Evolutionary conservation across 2,888 invertebrate genomes (phyloP).

Genomic region (Andrena fulva): DNA sequence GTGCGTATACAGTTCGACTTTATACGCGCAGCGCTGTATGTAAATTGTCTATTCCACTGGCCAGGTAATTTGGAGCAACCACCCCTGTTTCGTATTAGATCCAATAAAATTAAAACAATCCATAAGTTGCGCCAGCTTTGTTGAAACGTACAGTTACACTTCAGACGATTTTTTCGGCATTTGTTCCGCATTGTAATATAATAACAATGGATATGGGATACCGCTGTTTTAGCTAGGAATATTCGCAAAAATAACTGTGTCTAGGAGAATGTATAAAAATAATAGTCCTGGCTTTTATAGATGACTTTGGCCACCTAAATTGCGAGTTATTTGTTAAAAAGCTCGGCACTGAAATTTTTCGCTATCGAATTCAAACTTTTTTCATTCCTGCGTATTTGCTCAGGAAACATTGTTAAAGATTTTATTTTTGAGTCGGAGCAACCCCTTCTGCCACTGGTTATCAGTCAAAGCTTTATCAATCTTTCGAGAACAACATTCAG

Average conservation of each 20-base stretch:
- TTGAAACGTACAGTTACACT: constrained; percentile 18
- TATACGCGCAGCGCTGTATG: constrained; percentile 27
- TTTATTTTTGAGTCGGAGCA: too few relatives aligned
- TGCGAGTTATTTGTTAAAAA: too few relatives aligned
- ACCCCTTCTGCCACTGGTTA: background rate
- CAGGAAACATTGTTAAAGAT: too few relatives aligned
- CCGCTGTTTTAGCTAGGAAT: background rate
- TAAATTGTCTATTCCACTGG: constrained; percentile 60
- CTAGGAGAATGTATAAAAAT: too few relatives aligned
- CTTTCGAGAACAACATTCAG: background rate
- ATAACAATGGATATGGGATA: constrained; percentile 23
- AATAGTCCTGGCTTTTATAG: too few relatives aligned
- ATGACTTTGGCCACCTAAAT: too few relatives aligned
- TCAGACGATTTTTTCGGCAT: constrained; percentile 9
- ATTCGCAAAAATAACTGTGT: background rate
- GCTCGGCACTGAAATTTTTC: too few relatives aligned
- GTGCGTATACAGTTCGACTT: constrained; percentile 37
- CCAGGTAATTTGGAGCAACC: constrained; percentile 33
- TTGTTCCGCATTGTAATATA: constrained; percentile 1
- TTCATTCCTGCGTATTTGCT: too few relatives aligned
- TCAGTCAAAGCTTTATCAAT: background rate
- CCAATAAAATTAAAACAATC: constrained; percentile 55
- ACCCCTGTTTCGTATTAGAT: constrained; percentile 24
- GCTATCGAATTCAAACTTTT: too few relatives aligned
- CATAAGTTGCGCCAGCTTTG: constrained; percentile 32